Evolutionary conservation across 1,140 invertebrate species (phyloP).

Genomic region (Bombus fervidus): DNA sequence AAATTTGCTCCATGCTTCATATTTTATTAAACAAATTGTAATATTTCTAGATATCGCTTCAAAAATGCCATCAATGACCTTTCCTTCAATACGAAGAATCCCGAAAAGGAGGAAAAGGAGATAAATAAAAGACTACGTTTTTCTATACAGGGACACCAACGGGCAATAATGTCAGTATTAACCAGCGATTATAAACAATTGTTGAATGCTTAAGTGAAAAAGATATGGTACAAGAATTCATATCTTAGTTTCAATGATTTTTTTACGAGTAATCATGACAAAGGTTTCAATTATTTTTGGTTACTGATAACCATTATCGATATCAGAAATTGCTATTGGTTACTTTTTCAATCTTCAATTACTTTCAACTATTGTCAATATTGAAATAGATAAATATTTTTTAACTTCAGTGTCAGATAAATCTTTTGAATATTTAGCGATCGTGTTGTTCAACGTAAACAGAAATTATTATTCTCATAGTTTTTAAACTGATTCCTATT

Average conservation of each 20-base stretch:
- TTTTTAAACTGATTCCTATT: background rate
- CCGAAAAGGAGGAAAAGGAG: background rate
- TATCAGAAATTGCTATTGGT: background rate
- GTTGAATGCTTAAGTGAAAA: background rate
- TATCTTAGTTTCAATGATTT: background rate
- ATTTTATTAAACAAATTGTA: background rate
- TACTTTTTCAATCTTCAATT: background rate
- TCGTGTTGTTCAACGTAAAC: background rate
- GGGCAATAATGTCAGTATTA: slow-evolving; percentile 12
- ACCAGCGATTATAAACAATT: background rate
- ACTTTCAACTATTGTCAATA: background rate
- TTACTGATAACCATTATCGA: fast-evolving
- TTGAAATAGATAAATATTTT: background rate
- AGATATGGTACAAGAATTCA: background rate
- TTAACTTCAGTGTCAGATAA: background rate
- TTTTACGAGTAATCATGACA: background rate
- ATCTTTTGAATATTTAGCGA: background rate
- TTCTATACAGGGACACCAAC: background rate
- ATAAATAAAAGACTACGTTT: background rate
- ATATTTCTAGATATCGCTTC: background rate
- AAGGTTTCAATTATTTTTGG: too few relatives aligned
- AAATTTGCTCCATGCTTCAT: background rate
- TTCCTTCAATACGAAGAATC: too few relatives aligned
- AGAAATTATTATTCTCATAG: background rate
- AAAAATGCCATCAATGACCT: background rate